Base-by-base conservation (phyloP, 2,113 vertebrate species). In the Spea bombifrons region DNA sequence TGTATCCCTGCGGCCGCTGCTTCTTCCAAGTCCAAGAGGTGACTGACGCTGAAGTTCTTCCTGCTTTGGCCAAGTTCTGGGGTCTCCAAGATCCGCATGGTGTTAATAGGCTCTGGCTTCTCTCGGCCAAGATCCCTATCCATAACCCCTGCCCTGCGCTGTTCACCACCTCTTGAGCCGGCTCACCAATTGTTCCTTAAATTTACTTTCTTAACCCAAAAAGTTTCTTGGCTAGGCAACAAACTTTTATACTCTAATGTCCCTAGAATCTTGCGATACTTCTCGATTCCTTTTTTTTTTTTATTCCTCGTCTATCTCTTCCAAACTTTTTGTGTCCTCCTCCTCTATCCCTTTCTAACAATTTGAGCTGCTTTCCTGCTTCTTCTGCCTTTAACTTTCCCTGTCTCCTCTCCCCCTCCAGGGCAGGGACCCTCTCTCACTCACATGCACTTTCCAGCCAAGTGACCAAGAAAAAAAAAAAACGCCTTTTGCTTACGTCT, bases 11-110 rank as follows among this genome's bases (percentile, higher is more conserved):
- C 79, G 5, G 72, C 78, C 68, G 91, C 91, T 44, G 87, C 91
- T 83, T 92, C 92, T 84, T 92, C 91, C 85, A 94, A 89, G 85
- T 94, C 92, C 83, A 94, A 83, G 82, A 94, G 91, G 84, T 91
- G 92, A 84, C 90, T 94, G 59, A 94, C 93, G 82, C 89, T 88
- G 87, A 94, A 94, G 87, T 92, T 94, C 83, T 91, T 94, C 85
- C 90, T 88, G 83, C 87, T 88, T 75, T 90, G 92, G 53, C 86
- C 87, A 66, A 90, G 90, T 80, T 92, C 91, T 45, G 89, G 84
- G 1, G 87, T 86, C 79, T 90, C 90, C 82, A 88, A 81, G 47
- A 86, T 86, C 8, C 89, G 84, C 68, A 82, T 85, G 68, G 83
- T 61, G 82, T 85, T 76, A 73, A 86, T 85, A 76, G 81, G 80